Percentiles rank a stretch among this genome's conserved stretches.
Evolutionary conservation across 2,797 vertebrate species (phyloP).

Genomic region (Sebastiscus albofasciatus): DNA sequence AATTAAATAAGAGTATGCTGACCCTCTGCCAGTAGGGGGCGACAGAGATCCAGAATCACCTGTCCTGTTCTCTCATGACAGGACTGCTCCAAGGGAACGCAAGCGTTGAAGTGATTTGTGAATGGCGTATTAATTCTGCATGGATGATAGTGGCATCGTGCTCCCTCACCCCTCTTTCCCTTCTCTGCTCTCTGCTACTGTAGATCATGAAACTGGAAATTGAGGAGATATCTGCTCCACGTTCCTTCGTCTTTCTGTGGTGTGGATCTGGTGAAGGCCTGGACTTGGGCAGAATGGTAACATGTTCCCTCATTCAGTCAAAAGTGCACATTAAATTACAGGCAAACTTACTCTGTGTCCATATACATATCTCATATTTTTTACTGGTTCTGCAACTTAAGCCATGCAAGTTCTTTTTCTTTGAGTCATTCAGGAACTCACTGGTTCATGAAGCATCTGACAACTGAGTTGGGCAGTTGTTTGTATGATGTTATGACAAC

Average conservation of each 20-base stretch:
- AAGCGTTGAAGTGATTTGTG: neutral
- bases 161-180: neutral
- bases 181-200: conserved; percentile 3
- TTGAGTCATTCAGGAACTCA: neutral
- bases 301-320: neutral
- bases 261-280: conserved; percentile 97
- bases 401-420: neutral
- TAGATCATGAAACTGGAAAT: conserved; percentile 99
- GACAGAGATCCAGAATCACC: neutral
- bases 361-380: neutral
- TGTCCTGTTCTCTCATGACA: neutral
- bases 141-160: neutral
- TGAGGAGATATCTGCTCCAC: conserved; percentile 93
- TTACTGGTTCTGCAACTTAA: neutral
- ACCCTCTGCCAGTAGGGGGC: neutral
- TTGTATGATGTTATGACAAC: neutral
- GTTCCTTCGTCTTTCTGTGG: conserved; percentile 98
- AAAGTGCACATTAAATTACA: neutral
- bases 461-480: neutral
- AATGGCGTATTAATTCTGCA: neutral
- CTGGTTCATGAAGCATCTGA: neutral
- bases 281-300: conserved; percentile 96
- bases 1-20: neutral
- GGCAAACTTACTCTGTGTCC: neutral
- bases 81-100: neutral